Evolutionary conservation across 2,113 vertebrate genomes (phyloP), one percentile per base, ranked within the genome.

Genomic region (Alouatta palliata): DNA sequence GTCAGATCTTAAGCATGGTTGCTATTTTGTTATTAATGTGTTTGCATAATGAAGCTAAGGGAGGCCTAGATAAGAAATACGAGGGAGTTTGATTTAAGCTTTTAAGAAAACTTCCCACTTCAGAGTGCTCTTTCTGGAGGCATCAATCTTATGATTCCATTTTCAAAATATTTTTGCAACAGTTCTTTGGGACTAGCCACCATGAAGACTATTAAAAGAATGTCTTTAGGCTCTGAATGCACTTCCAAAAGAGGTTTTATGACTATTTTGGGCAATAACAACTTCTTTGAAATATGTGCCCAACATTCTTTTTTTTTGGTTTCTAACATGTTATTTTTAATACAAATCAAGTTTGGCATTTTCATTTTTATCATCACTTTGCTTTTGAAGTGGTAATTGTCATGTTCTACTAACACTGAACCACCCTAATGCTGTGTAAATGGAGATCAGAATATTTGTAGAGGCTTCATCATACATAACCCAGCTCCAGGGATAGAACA

Each of bases 351-450:
- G 37, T 71, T 87, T 89, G 83, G 27, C 7, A 45, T 23, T 61
- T 96, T 92, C 37, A 40, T 54, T 92, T 92, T 85, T 20, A 52
- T 82, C 10, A 79, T 13, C 16, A 43, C 66, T 76, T 97, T 70
- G 61, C 54, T 91, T 86, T 87, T 90, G 27, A 95, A 94, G 27
- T 68, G 45, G 13, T 43, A 49, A 49, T 84, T 75, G 32, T 61
- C 91, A 64, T 88, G 66, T n/a, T 71, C 73, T 66, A 43, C 35
- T 71, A 47, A 93, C 6, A 40, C 70, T 30, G 58, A 95, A 80
- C 14, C 61, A 47, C n/a, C 11, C 20, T 80, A 43, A 23, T 52
- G 40, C 52, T 64, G 8, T 45, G 8, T 30, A 73, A 54, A 49
- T 85, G 37, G 45, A 14, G 35, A 84, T 90, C 20, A 82, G 40